Percentiles rank a stretch among this genome's conserved stretches.
phyloP scores from a whole-genome alignment of 2,113 vertebrate genomes.

The Apteryx owenii region DNA sequence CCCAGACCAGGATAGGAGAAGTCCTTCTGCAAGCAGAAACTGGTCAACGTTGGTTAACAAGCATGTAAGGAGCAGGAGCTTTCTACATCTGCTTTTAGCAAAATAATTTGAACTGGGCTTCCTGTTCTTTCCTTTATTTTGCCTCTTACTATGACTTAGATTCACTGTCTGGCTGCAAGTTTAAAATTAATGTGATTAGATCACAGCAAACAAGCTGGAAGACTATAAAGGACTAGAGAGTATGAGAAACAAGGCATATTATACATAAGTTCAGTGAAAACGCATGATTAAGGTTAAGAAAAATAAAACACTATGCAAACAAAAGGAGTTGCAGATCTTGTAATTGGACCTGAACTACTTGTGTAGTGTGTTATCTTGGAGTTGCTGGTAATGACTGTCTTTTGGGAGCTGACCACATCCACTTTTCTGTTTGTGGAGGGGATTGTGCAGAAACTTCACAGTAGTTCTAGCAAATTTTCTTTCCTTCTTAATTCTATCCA shows the following conservation, averaged over 20 bases:
- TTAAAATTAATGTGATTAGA: background rate
- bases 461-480: background rate
- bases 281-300: background rate
- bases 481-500: background rate
- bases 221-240: background rate
- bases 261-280: background rate
- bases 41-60: rapidly evolving
- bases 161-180: background rate
- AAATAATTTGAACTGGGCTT: background rate
- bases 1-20: background rate
- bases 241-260: background rate
- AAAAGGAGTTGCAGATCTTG: background rate
- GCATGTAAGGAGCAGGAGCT: background rate
- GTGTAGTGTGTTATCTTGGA: background rate
- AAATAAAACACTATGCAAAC: background rate
- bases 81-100: background rate
- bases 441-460: background rate
- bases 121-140: background rate
- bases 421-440: background rate
- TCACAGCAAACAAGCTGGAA: background rate
- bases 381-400: background rate
- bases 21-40: background rate
- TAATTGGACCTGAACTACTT: background rate
- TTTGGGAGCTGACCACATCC: background rate
- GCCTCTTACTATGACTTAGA: background rate